Percentiles rank a stretch among this genome's conserved stretches.
These are phyloP conservation scores for Entomobrya multifasciata DNA, from an alignment of 2,888 invertebrate species.

Conservation along the genomic window DNA sequence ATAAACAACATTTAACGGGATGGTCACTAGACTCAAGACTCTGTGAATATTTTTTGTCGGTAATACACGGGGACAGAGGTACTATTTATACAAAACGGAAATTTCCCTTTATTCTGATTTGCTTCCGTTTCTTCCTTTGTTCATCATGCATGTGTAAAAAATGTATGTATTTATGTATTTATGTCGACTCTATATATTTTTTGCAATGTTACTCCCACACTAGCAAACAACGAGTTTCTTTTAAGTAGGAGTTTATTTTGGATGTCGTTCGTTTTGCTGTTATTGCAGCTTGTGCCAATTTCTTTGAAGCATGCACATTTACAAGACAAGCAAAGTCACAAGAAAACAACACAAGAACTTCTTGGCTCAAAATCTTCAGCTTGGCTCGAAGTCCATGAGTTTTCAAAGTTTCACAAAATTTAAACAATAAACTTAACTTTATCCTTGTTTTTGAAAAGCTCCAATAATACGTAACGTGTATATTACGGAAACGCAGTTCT, in stretches of 20 bases:
- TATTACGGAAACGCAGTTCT: too few relatives aligned
- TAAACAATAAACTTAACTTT: constrained; percentile 31
- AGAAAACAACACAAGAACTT: neutral
- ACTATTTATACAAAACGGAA: constrained; percentile 36
- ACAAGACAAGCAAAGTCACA: neutral
- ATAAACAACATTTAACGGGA: too few relatives aligned
- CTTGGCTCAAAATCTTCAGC: constrained; percentile 1
- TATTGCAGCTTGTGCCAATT: constrained; percentile 37
- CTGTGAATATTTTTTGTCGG: neutral
- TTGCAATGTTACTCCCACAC: constrained; percentile 12
- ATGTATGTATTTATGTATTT: too few relatives aligned
- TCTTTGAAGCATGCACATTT: constrained; percentile 8
- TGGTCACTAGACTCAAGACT: neutral
- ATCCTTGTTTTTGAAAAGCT: constrained; percentile 21
- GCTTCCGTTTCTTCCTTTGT: constrained; percentile 38
- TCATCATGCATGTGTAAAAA: neutral
- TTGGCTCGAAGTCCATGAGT: constrained; percentile 17
- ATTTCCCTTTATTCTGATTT: constrained; percentile 9
- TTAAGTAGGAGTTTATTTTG: neutral
- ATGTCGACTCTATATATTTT: neutral
- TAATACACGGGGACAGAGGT: neutral
- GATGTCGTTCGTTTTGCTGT: neutral
- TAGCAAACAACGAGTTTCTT: neutral
- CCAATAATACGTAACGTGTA: neutral
- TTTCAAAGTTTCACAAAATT: constrained; percentile 28